These are phyloP conservation scores for Cacoxenus indagator DNA, from an alignment of 2,888 invertebrate genomes.

Conservation along the genomic window DNA sequence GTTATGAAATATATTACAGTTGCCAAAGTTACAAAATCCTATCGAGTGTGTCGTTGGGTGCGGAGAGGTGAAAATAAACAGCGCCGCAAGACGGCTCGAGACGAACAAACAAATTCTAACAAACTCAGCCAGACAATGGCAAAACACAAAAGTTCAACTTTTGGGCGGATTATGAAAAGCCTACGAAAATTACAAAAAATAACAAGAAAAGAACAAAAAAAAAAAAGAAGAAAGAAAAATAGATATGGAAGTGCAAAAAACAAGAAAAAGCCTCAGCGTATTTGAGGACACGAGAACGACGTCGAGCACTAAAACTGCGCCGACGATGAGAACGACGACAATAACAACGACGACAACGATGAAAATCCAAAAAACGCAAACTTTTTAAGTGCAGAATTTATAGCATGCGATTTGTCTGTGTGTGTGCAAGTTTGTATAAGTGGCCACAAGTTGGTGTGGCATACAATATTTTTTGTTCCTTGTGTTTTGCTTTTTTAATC, in stretches of 20 bases:
- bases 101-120: conserved; percentile 21
- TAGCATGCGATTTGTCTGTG: conserved; percentile 54
- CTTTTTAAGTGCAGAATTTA: conserved; percentile 61
- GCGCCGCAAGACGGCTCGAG: not conserved
- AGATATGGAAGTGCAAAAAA: not conserved
- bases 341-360: conserved; percentile 5
- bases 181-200: conserved; percentile 22
- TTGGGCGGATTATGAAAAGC: conserved; percentile 23
- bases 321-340: not conserved
- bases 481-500: not conserved
- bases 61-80: not conserved
- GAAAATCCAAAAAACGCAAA: conserved; percentile 33
- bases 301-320: not conserved
- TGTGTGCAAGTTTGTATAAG: conserved; percentile 25
- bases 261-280: not conserved
- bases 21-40: conserved; percentile 22
- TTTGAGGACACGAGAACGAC: not conserved
- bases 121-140: conserved; percentile 23
- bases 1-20: conserved; percentile 34
- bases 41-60: not conserved
- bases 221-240: not conserved
- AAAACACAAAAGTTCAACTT: conserved; percentile 21
- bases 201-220: not conserved
- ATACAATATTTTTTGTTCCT: not conserved
- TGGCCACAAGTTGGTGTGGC: conserved; percentile 17